Evolutionary conservation across 1,140 invertebrate genomes (phyloP), one percentile per base, ranked within the genome.

Genomic region (Semibalanus balanoides): DNA sequence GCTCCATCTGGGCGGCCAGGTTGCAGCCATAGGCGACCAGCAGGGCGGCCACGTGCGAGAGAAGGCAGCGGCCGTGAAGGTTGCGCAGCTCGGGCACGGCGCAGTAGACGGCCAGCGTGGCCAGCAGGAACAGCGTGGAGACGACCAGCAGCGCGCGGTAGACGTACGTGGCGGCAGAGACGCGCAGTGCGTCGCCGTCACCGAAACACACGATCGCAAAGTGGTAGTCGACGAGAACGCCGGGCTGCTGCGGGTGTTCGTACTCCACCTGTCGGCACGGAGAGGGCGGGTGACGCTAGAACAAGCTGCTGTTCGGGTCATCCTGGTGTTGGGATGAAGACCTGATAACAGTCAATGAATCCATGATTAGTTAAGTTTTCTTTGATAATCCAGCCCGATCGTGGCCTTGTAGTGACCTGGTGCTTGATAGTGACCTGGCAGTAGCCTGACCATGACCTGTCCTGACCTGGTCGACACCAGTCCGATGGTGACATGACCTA

Each of bases 31-130:
- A 78, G 3, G 77, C 29, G 11, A 75, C 30, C 3, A 78, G 40
- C 75, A 78, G 76, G 30, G 77, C 77, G 25, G 77, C 43, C 72
- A 78, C 75, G 75, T 76, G 74, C 19, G 77, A 78, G 29, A 78
- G 76, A 28, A 78, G 75, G 51, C 77, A 78, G 3, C 77, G 77
- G 40, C 77, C 77, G 25, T 76, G 75, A 3, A 78, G 51, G 75
- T 78, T 76, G 27, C 73, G 51, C 29, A 78, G 64, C n/a, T 78
- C 77, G 30, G 73, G 74, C 40, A 78, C 73, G 31, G 76, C 28
- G 73, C 75, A 76, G 75, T 78, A 78, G 40, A 76, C 75, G 40
- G 76, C 9, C 1, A 78, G 30, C n/a, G 77, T 78, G 17, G 31
- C 43, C 0, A 43, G 35, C 77, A 78, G 73, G 77, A 76, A 78